Evolutionary conservation across 2,113 vertebrate genomes (phyloP), one percentile per base, ranked within the genome.

Genomic region (Candoia aspera): DNA sequence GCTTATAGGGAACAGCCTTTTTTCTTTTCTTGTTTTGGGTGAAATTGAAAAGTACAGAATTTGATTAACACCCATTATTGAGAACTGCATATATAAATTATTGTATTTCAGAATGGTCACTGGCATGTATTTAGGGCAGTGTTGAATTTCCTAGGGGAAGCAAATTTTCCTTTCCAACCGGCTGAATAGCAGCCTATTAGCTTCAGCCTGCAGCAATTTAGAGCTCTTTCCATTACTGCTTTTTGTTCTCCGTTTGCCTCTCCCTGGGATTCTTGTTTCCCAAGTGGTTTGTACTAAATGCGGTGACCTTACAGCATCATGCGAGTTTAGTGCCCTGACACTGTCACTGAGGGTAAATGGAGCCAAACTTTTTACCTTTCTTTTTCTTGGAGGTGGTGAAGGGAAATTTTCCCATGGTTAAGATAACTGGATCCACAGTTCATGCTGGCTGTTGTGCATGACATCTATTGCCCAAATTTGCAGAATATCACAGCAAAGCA

Each of bases 41-140:
- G 42, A 46, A 89, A 88, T 68, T 83, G 86, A 87, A 88, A 92
- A 54, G 57, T 84, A 84, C 73, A 85, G 58, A 91, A 46, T 87
- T 62, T 37, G 26, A 55, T 87, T 87, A 91, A 54, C n/a, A 64
- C 4, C 90, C 33, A 73, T 91, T 91, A 73, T 57, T 6, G 15
- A 57, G 33, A 33, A 84, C 15, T 24, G 29, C 79, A 85, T 15
- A 54, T 26, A 29, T 29, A 88, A 73, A 84, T 33, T 92, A 33
- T 89, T 92, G 29, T 89, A 53, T 62, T 60, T 84, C 29, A 33
- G 55, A 89, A 37, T 53, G 19, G 79, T 55, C 46, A 54, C n/a
- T 60, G 37, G 59, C 59, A 64, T n/a, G 79, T 88, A 83, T 55
- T 83, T 60, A 79, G n/a, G 54, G 15, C 33, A 42, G 73, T 79